A percentile compares a stretch with the other conserved stretches of the same genome.
phyloP scores from a whole-genome alignment of 2,888 invertebrate genomes.

The Hyles lineata region DNA sequence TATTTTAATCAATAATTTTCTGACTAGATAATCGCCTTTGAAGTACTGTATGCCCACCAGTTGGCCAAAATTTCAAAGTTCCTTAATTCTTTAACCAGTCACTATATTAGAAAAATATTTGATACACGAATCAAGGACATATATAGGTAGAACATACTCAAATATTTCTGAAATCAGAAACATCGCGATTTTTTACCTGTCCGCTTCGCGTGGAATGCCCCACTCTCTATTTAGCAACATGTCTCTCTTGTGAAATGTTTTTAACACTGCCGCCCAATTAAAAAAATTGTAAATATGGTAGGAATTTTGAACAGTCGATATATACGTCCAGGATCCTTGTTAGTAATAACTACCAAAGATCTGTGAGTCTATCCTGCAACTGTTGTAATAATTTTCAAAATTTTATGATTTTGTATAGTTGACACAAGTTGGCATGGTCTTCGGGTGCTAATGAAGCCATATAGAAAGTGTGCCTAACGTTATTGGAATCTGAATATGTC shows the following conservation, averaged over 20 bases:
- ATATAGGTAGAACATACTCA: no score
- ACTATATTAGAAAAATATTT: no score
- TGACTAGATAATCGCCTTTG: no score
- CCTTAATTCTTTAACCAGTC: no score
- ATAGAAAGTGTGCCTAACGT: neutral
- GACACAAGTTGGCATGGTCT: neutral
- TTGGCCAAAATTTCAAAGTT: no score
- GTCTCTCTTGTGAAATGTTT: neutral
- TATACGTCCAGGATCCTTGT: slow-evolving; percentile 7
- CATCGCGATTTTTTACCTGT: no score
- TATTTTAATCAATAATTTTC: no score
- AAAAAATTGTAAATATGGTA: neutral
- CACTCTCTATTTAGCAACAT: neutral
- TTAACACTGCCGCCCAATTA: neutral
- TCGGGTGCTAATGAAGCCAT: neutral
- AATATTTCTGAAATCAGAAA: no score
- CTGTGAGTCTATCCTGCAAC: slow-evolving; percentile 35
- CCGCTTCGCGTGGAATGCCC: no score
- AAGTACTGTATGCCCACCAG: no score
- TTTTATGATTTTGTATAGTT: neutral
- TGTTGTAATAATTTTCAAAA: slow-evolving; percentile 14
- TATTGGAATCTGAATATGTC: neutral
- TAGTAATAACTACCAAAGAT: slow-evolving; percentile 43
- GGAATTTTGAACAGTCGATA: slow-evolving; percentile 34
- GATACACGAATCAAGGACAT: no score